Base-by-base conservation (phyloP, 2,113 vertebrate genomes). In the Taxidea taxus region DNA sequence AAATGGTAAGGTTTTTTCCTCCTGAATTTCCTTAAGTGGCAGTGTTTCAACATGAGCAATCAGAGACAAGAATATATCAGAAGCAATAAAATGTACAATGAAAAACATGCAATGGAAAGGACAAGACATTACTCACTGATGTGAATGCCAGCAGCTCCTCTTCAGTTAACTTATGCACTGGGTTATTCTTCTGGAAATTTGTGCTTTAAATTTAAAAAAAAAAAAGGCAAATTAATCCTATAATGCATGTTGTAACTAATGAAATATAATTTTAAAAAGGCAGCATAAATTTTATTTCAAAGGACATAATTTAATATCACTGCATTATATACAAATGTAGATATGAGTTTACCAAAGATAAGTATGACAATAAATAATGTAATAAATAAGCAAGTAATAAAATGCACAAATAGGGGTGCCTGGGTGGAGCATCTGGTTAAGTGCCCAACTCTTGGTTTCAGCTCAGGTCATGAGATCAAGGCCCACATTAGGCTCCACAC, bases 141-240 rank as follows among this genome's bases (percentile, higher is more conserved):
- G 99, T 99, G 98, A 99, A 99, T 88, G 99, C 99, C 94, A 99
- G 97, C 64, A 99, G 98, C 97, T 99, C 99, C 98, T 99, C 99
- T 84, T 99, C 99, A 25, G 99, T 99, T 96, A 99, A 98, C 74
- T 99, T 99, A 98, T 99, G 99, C 56, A 99, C 98, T 25, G 99
- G 99, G 94, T 99, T 99, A 97, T 99, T 99, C 98, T 99, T 99
- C 95, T 99, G 99, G 97, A 99, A 99, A 98, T 99, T 99, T 62
- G 98, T 99, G 98, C 99, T 99, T 99, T 89, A 89, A 98, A 91
- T 95, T 66, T 34, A 80, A 86, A 95, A 93, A 80, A 2, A 47
- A 87, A 89, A 89, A 54, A 34, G 7, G 47, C 4, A 95, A 81
- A 10, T 56, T 74, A 93, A 23, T 90, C 96, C 64, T 90, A 96